Percentiles rank a stretch among this genome's conserved stretches.
phyloP scores from a whole-genome alignment of 2,888 invertebrate species.

The Caenorhabditis panamensis region DNA sequence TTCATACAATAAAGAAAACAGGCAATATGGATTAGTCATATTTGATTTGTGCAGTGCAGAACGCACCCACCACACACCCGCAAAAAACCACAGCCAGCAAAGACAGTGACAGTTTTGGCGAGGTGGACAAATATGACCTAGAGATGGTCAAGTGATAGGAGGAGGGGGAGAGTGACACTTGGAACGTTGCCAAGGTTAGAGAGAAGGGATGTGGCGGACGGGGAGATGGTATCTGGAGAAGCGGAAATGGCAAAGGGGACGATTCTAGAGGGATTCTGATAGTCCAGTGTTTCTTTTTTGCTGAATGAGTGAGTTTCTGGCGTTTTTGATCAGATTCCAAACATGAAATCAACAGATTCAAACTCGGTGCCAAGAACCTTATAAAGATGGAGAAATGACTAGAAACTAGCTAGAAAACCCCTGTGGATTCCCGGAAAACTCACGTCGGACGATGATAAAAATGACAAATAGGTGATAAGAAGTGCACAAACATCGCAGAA shows the following conservation, averaged over 20 bases:
- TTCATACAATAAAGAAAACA: background rate
- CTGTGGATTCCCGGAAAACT: no score
- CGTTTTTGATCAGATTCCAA: no score
- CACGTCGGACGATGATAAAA: conserved; percentile 1
- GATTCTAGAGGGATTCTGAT: no score
- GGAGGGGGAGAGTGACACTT: conserved; percentile 27
- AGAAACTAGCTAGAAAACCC: no score
- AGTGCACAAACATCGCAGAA: background rate
- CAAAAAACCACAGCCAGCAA: background rate
- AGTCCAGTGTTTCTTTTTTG: no score
- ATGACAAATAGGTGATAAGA: background rate
- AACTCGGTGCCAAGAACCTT: no score
- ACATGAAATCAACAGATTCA: no score
- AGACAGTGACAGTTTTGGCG: conserved; percentile 31
- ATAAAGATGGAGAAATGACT: no score
- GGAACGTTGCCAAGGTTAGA: conserved; percentile 51
- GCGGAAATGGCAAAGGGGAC: no score
- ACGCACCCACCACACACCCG: conserved; percentile 1
- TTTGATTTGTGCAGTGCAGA: conserved; percentile 43
- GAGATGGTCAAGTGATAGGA: conserved; percentile 35
- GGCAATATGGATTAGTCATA: conserved; percentile 28
- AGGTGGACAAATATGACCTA: conserved; percentile 52
- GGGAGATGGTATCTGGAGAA: conserved; percentile 1
- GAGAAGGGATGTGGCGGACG: conserved; percentile 1
- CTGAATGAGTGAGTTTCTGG: no score